Base-by-base conservation (phyloP, 2,113 vertebrate genomes). In the Symphodus melops region DNA sequence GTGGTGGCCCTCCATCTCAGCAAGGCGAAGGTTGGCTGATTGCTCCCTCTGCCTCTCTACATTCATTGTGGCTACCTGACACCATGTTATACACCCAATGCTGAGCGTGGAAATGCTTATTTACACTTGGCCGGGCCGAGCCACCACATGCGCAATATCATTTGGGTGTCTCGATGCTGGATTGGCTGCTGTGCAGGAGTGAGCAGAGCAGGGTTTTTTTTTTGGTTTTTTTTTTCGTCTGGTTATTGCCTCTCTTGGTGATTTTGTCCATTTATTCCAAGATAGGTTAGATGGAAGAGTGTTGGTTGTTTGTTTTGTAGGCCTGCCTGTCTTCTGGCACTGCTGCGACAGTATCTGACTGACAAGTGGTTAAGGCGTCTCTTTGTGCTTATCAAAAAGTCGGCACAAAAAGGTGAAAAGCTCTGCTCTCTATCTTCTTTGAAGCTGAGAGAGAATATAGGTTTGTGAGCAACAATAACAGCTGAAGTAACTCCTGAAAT, bases 1-100 rank as follows among this genome's bases (percentile, higher is more conserved):
- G 94, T 93, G 91, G 92, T 82, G 91, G 95, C 94, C 93, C 94
- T 97, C 95, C 94, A 95, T 97, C 95, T 98, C 92, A 48, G 83
- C 91, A 91, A 96, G 90, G 95, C 81, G 95, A 95, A 96, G 95
- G 91, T 90, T 91, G 94, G 90, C 95, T 96, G 96, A 98, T 96
- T 96, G 94, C 95, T 95, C 92, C 87, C 89, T 91, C 91, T 93
- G 92, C 91, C 74, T 92, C 81, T 89, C 88, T 84, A 87, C 93
- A 94, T 95, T 94, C 93, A 94, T 94, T 94, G 92, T 92, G 72
- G 90, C 94, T 84, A 79, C 88, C 91, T 93, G 90, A 91, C 95
- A 94, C 91, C 92, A 85, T 95, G 93, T 94, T 94, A 94, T 90
- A 88, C 81, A 84, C 87, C 92, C 93, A 89, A 87, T 89, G 92